Conservation (phyloP, 1,140 invertebrate genomes). For the Drosophila bocki region DNA sequence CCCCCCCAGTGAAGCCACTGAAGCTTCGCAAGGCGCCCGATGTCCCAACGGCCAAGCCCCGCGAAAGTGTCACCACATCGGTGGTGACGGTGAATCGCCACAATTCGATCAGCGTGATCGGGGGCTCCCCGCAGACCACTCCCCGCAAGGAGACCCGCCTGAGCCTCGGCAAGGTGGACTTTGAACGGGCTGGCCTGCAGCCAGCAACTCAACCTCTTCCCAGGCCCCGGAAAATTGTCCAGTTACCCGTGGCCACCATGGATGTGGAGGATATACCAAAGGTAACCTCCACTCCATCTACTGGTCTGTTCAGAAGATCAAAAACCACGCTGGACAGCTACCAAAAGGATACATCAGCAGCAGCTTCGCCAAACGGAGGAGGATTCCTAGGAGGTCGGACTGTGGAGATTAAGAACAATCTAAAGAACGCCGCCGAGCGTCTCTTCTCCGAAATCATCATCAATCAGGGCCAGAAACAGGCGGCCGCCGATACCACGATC, state of each 20-base stretch:
- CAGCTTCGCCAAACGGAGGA: slow-evolving; percentile 20
- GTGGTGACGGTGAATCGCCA: slow-evolving; percentile 74
- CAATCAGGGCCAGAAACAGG: slow-evolving; percentile 73
- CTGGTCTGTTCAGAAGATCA: slow-evolving; percentile 73
- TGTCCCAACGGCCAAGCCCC: slow-evolving; percentile 77
- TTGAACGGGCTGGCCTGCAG: slow-evolving; percentile 70
- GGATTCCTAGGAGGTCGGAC: slow-evolving; percentile 68
- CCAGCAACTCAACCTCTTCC: slow-evolving; percentile 70
- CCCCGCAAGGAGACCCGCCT: slow-evolving; percentile 72
- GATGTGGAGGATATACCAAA: slow-evolving; percentile 68
- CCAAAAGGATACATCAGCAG: slow-evolving; percentile 10
- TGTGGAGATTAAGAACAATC: slow-evolving; percentile 80
- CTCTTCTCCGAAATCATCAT: slow-evolving; percentile 84
- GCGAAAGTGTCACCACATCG: slow-evolving; percentile 39
- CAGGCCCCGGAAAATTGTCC: slow-evolving; percentile 75
- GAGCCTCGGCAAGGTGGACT: slow-evolving; percentile 77
- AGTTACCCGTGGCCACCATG: slow-evolving; percentile 76
- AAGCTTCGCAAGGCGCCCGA: slow-evolving; percentile 81
- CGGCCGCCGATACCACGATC: slow-evolving; percentile 57
- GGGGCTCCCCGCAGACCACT: slow-evolving; percentile 38
- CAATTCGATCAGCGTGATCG: slow-evolving; percentile 71
- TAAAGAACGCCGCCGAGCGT: slow-evolving; percentile 83
- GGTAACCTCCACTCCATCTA: slow-evolving; percentile 42
- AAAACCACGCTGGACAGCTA: slow-evolving; percentile 77
- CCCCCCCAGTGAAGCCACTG: slow-evolving; percentile 57